Evolutionary conservation across 2,888 invertebrate genomes (phyloP).

Genomic region (Conus canariensis): DNA sequence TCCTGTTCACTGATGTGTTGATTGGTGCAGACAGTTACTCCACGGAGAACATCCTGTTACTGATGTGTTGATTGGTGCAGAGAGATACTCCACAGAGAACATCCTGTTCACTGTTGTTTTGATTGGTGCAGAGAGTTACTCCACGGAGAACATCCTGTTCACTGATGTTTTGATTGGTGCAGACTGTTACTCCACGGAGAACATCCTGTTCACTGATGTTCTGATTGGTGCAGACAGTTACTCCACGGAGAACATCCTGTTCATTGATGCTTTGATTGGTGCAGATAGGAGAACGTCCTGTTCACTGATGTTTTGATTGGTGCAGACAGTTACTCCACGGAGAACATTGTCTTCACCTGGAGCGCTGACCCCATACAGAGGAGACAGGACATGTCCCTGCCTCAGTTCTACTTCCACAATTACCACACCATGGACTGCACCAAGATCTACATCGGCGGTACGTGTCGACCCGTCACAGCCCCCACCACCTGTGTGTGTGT

Average conservation of each 20-base stretch:
- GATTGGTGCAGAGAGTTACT: too few species aligned
- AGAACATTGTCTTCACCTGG: slow-evolving; percentile 61
- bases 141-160: too few species aligned
- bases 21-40: slow-evolving; percentile 53
- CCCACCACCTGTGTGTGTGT: neutral
- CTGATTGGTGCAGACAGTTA: too few species aligned
- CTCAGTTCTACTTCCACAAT: slow-evolving; percentile 58
- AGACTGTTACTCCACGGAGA: slow-evolving; percentile 63
- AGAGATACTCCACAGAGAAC: slow-evolving; percentile 59
- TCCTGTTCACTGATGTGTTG: too few species aligned
- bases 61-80: slow-evolving; percentile 43
- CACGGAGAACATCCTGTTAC: too few species aligned
- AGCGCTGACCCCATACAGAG: slow-evolving; percentile 49
- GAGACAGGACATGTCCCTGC: slow-evolving; percentile 53
- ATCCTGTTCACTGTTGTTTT: too few species aligned
- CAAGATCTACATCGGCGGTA: slow-evolving; percentile 44
- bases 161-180: neutral
- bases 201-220: too few species aligned
- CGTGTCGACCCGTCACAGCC: neutral
- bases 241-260: too few species aligned
- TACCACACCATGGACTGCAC: slow-evolving; percentile 43
- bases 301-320: too few species aligned
- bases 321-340: slow-evolving; percentile 63
- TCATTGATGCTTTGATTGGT: too few species aligned
- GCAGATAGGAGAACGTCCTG: slow-evolving; percentile 61